Conservation (phyloP, 2,797 vertebrate genomes). For the Fratercula arctica region DNA sequence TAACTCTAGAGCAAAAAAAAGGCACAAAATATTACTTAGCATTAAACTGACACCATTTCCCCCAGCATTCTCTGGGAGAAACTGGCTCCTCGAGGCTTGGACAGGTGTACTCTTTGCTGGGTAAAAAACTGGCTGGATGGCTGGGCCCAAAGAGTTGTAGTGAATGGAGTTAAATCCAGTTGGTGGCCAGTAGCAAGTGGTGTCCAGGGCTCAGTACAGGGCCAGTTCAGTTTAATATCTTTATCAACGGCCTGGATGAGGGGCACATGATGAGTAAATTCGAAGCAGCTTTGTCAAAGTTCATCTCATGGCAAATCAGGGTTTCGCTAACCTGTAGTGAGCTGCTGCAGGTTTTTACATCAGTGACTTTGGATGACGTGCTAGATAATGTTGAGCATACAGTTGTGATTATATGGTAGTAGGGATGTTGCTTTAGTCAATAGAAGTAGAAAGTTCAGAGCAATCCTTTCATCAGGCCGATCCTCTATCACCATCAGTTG, state of each 20-base stretch:
- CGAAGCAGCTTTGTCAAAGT: neutral
- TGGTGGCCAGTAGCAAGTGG: too few species aligned
- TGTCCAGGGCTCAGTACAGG: too few species aligned
- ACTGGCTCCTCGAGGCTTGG: neutral
- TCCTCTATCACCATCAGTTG: neutral
- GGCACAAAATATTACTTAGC: neutral
- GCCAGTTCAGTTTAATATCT: too few species aligned
- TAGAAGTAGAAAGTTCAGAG: neutral
- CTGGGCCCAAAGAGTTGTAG: neutral
- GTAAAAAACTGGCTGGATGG: neutral
- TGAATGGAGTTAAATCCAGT: neutral
- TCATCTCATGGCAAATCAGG: neutral
- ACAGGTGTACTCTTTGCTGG: neutral
- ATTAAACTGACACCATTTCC: neutral
- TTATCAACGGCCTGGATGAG: too few species aligned
- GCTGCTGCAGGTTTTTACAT: neutral
- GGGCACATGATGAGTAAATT: too few species aligned
- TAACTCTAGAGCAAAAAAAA: neutral
- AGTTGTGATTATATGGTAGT: neutral
- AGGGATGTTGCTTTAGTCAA: neutral
- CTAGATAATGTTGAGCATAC: neutral
- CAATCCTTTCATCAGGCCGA: neutral
- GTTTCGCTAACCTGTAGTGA: neutral
- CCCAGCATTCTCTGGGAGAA: neutral
- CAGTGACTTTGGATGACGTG: neutral